phyloP scores from a whole-genome alignment of 1,140 invertebrate species.

The Apis florea region DNA sequence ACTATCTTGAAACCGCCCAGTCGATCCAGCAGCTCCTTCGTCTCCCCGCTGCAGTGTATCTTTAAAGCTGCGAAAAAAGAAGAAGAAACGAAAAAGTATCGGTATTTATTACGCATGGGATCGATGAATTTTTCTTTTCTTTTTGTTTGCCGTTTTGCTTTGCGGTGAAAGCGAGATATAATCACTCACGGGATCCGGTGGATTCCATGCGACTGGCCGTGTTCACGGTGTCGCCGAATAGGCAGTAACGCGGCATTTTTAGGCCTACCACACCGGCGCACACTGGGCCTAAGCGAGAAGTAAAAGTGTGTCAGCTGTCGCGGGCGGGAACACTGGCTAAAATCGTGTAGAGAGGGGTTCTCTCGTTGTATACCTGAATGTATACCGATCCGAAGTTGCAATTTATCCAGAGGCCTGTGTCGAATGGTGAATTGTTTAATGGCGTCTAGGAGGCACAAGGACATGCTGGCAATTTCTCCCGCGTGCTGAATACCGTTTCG shows the following conservation, averaged over 20 bases:
- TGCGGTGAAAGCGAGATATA: neutral
- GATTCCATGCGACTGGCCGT: constrained; percentile 97
- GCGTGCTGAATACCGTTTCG: constrained; percentile 90
- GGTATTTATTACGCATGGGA: no score
- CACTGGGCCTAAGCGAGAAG: constrained; percentile 82
- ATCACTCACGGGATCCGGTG: constrained; percentile 85
- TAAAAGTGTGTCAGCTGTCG: constrained; percentile 14
- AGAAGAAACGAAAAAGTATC: neutral
- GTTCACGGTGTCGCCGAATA: constrained; percentile 96
- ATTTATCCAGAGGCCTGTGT: constrained; percentile 90
- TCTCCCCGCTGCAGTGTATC: constrained; percentile 91
- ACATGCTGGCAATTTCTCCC: constrained; percentile 96
- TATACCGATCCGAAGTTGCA: constrained; percentile 94
- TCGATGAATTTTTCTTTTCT: no score
- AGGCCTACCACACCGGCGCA: constrained; percentile 94
- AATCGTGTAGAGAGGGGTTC: neutral
- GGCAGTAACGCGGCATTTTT: constrained; percentile 94
- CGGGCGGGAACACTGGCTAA: neutral
- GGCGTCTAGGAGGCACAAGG: constrained; percentile 89
- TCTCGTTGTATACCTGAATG: constrained; percentile 87
- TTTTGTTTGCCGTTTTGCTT: no score
- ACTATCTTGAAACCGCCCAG: constrained; percentile 89
- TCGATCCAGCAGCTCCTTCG: constrained; percentile 86
- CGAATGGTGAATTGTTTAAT: constrained; percentile 93
- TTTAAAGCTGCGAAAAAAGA: constrained; percentile 84